phyloP scores from a whole-genome alignment of 2,888 invertebrate species.

The Rotaria sp. region DNA sequence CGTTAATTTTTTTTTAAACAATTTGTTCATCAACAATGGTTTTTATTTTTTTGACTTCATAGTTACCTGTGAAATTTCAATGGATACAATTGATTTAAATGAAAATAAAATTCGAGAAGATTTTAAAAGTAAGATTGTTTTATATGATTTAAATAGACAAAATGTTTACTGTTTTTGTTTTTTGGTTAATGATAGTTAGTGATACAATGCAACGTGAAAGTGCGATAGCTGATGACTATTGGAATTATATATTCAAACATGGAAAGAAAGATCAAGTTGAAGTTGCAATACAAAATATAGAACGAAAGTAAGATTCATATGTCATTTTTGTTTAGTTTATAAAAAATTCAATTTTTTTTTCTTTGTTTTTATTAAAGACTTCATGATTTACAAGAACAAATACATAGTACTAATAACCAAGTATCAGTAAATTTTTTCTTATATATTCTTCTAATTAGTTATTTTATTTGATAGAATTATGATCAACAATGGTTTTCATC shows the following conservation, averaged over 20 bases:
- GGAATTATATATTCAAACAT: not conserved
- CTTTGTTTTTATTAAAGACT: not conserved
- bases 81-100: not conserved
- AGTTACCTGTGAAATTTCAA: not conserved
- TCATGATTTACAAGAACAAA: not conserved
- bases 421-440: not conserved
- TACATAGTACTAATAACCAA: not conserved
- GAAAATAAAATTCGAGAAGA: not conserved
- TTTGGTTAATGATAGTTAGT: too few species aligned
- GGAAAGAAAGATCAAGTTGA: not conserved
- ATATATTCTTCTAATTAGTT: not conserved
- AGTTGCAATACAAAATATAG: not conserved
- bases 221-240: not conserved
- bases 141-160: too few species aligned
- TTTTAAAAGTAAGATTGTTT: not conserved
- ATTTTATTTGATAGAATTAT: not conserved
- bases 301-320: not conserved
- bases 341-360: not conserved
- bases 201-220: not conserved
- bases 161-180: too few species aligned
- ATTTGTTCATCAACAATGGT: not conserved
- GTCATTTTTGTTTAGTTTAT: too few species aligned
- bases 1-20: not conserved
- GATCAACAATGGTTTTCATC: not conserved
- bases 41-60: not conserved